Percentiles rank a stretch among this genome's conserved stretches.
Evolutionary conservation across 2,113 vertebrate species (phyloP).

Genomic region (Laterallus jamaicensis): DNA sequence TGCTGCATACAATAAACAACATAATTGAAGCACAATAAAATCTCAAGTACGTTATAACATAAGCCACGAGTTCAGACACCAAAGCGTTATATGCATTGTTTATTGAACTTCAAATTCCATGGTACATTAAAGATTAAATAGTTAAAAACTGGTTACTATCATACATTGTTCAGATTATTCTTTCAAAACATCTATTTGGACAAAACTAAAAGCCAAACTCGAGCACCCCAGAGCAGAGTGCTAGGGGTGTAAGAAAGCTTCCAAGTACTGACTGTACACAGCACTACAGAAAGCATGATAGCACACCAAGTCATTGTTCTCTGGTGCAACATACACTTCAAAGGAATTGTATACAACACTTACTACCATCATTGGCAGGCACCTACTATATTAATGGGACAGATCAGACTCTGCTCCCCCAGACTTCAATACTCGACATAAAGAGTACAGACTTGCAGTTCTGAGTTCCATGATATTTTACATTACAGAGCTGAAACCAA

Average conservation of each 20-base stretch:
- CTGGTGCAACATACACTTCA: not conserved
- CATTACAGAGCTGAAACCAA: not conserved
- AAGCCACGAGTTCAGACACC: not conserved
- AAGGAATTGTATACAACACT: not conserved
- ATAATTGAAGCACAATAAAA: not conserved
- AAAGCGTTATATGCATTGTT: not conserved
- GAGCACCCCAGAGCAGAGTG: not conserved
- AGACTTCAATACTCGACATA: not conserved
- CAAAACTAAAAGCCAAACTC: constrained; percentile 40
- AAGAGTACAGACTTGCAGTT: not conserved
- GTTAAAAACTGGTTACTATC: constrained; percentile 48
- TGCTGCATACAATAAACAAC: not conserved
- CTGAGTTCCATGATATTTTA: not conserved
- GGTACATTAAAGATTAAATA: constrained; percentile 47
- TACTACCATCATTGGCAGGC: not conserved
- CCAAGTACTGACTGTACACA: not conserved
- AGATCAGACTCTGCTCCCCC: not conserved
- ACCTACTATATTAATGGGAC: not conserved
- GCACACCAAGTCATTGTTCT: not conserved
- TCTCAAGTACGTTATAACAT: not conserved
- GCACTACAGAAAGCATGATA: not conserved
- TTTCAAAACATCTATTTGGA: constrained; percentile 50
- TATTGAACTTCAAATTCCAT: constrained; percentile 58
- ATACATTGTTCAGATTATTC: constrained; percentile 25
- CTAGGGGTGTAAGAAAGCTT: not conserved